phyloP scores from a whole-genome alignment of 2,888 invertebrate species.

The Pyrgus malvae region DNA sequence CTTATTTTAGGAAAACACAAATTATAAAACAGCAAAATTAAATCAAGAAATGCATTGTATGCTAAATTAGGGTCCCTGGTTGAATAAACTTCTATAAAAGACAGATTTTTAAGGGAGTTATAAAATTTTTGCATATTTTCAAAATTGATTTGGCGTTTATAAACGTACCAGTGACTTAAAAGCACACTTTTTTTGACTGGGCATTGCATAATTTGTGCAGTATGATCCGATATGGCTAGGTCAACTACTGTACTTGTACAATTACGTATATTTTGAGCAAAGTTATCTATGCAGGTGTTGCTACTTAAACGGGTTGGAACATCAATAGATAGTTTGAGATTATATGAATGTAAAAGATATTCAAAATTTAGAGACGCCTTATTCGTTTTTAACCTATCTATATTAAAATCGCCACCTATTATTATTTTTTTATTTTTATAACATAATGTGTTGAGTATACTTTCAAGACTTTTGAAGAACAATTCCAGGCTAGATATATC shows the following conservation, averaged over 20 bases:
- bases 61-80: background rate
- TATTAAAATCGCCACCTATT: constrained; percentile 4
- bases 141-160: background rate
- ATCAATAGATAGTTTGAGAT: background rate
- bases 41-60: background rate
- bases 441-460: background rate
- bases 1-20: background rate
- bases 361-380: background rate
- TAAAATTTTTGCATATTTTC: constrained; percentile 7
- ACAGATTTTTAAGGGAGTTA: background rate
- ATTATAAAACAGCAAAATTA: constrained; percentile 1
- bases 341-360: background rate
- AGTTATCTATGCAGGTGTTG: background rate
- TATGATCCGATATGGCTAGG: constrained; percentile 1
- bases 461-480: background rate
- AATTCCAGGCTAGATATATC: background rate
- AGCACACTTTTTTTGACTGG: background rate
- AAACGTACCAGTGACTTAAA: background rate
- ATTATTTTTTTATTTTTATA: constrained; percentile 5
- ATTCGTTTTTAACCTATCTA: background rate
- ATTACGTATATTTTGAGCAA: constrained; percentile 1
- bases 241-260: background rate
- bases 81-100: background rate
- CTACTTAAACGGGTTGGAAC: background rate
- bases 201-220: background rate